Evolutionary conservation across 2,113 vertebrate species (phyloP).

Genomic region (Amphiprion percula): DNA sequence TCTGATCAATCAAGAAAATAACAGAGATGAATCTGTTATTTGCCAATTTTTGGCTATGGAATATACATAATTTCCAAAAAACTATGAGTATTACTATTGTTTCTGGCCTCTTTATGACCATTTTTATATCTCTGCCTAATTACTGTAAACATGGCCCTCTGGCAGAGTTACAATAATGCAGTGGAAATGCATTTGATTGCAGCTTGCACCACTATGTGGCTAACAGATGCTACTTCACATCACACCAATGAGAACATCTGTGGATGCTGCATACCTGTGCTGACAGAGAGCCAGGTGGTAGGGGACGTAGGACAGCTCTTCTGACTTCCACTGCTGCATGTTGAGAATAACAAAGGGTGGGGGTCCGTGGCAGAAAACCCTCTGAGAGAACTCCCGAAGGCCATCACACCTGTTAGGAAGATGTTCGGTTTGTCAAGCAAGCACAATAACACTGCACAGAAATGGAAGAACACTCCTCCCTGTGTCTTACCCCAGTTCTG

Average conservation of each 20-base stretch:
- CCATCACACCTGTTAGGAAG: conserved; percentile 85
- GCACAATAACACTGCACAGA: neutral
- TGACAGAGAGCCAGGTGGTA: conserved; percentile 89
- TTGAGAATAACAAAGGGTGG: conserved; percentile 92
- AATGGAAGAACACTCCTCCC: neutral
- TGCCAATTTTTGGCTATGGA: no score
- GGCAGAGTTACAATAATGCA: no score
- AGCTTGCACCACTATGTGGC: neutral
- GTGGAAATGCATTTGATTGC: no score
- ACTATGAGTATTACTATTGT: no score
- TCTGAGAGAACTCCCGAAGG: conserved; percentile 88
- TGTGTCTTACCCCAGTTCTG: conserved; percentile 85
- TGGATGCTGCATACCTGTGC: conserved; percentile 83
- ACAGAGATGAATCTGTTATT: no score
- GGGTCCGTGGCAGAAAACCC: conserved; percentile 89
- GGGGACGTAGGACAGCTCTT: conserved; percentile 91
- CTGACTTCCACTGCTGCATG: conserved; percentile 93
- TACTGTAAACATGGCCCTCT: no score
- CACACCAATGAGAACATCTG: neutral
- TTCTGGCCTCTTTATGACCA: no score
- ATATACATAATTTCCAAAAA: no score
- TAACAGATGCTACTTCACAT: neutral
- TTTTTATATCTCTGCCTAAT: no score
- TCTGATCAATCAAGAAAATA: no score
- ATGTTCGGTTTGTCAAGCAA: neutral